These are phyloP conservation scores for Pomacea maculata DNA, from an alignment of 1,140 invertebrate genomes.

Conservation along the genomic window DNA sequence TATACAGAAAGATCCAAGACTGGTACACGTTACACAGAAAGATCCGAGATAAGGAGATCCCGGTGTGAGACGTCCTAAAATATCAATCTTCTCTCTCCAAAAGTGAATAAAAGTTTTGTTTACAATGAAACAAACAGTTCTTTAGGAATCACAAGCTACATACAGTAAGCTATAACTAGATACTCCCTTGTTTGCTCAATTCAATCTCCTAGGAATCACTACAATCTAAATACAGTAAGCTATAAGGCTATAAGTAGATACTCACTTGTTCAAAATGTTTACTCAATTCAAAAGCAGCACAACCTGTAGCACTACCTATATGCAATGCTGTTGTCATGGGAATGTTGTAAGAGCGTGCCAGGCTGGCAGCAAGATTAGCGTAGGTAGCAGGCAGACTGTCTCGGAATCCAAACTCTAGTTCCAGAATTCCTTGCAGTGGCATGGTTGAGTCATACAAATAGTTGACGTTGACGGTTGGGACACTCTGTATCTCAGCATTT, in stretches of 20 bases:
- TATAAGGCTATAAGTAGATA: neutral
- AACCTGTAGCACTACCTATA: constrained; percentile 50
- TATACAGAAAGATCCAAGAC: neutral
- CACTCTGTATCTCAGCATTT: constrained; percentile 17
- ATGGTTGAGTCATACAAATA: constrained; percentile 43
- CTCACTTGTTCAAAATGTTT: constrained; percentile 51
- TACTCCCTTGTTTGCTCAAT: constrained; percentile 45
- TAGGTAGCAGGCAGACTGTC: constrained; percentile 46
- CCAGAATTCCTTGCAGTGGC: constrained; percentile 49
- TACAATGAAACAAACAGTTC: neutral
- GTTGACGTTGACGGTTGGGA: constrained; percentile 45
- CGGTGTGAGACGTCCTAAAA: too few species aligned
- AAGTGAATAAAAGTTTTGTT: neutral
- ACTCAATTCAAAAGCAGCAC: constrained; percentile 48
- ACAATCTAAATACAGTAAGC: neutral
- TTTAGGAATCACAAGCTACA: neutral
- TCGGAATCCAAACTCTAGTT: constrained; percentile 58
- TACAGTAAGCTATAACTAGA: neutral
- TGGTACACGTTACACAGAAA: neutral
- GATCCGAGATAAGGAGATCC: neutral
- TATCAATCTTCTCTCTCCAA: too few species aligned
- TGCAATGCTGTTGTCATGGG: constrained; percentile 38
- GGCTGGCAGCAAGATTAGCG: constrained; percentile 36
- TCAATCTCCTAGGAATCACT: constrained; percentile 25
- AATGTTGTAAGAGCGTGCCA: constrained; percentile 28